Conservation (phyloP, 2,797 vertebrate genomes). For the Lindbergichthys nudifrons region DNA sequence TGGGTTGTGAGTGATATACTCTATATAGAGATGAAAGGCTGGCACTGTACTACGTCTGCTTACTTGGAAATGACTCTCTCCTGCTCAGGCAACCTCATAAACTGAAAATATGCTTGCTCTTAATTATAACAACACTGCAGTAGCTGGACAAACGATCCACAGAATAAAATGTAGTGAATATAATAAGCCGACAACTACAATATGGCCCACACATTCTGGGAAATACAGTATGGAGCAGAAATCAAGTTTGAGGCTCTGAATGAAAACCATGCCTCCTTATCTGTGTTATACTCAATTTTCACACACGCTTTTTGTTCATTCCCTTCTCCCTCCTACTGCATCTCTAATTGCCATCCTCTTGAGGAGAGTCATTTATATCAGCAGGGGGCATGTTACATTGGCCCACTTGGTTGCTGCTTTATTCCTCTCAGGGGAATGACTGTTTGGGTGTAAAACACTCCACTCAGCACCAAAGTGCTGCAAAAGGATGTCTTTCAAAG, state of each 20-base stretch:
- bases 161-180: constrained; percentile 8
- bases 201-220: neutral
- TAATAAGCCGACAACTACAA: constrained; percentile 6
- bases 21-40: constrained; percentile 65
- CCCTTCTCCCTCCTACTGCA: constrained; percentile 17
- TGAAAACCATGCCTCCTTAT: neutral
- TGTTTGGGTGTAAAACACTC: constrained; percentile 67
- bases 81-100: constrained; percentile 39
- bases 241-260: constrained; percentile 4
- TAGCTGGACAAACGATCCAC: neutral
- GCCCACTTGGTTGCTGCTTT: constrained; percentile 48
- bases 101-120: constrained; percentile 18
- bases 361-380: constrained; percentile 69
- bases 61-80: constrained; percentile 20
- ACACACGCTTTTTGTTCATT: constrained; percentile 7
- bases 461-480: constrained; percentile 48
- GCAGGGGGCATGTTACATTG: constrained; percentile 53
- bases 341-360: constrained; percentile 69
- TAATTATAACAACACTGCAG: constrained; percentile 28
- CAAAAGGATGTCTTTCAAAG: constrained; percentile 46
- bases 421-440: constrained; percentile 40
- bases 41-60: constrained; percentile 46
- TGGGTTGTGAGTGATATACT: constrained; percentile 57
- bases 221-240: constrained; percentile 1
- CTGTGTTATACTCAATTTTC: neutral